phyloP scores from a whole-genome alignment of 1,140 invertebrate genomes.

The Ceratina australensis region DNA sequence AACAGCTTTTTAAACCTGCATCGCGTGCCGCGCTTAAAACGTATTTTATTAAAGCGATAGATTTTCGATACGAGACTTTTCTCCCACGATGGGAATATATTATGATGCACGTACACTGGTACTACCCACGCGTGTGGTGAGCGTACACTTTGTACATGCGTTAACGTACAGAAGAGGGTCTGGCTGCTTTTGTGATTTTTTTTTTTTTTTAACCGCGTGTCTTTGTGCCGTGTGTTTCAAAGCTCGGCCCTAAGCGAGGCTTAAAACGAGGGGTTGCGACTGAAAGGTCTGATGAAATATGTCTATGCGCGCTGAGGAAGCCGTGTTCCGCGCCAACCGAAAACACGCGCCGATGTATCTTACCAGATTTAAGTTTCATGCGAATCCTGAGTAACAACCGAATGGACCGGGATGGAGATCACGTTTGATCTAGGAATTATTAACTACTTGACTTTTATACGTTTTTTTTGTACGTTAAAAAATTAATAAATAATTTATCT shows the following conservation, averaged over 20 bases:
- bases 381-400: neutral
- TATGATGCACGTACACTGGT: neutral
- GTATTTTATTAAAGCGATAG: neutral
- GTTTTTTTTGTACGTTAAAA: no score
- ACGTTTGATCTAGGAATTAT: no score
- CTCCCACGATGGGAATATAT: neutral
- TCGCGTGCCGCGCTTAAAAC: conserved; percentile 1
- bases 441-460: no score
- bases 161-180: neutral
- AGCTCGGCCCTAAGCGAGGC: conserved; percentile 15
- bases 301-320: neutral
- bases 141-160: conserved; percentile 1
- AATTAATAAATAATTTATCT: no score
- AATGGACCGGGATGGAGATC: neutral
- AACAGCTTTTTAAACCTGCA: neutral
- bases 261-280: neutral
- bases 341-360: neutral
- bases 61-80: conserved; percentile 10
- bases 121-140: neutral
- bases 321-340: neutral
- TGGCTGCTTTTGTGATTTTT: conserved; percentile 15
- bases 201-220: conserved; percentile 1
- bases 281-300: conserved; percentile 15
- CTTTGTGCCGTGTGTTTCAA: conserved; percentile 20
- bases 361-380: neutral